Percentiles rank a stretch among this genome's conserved stretches.
Conservation (phyloP, 1,140 invertebrate species). For the Oppia nitens region DNA sequence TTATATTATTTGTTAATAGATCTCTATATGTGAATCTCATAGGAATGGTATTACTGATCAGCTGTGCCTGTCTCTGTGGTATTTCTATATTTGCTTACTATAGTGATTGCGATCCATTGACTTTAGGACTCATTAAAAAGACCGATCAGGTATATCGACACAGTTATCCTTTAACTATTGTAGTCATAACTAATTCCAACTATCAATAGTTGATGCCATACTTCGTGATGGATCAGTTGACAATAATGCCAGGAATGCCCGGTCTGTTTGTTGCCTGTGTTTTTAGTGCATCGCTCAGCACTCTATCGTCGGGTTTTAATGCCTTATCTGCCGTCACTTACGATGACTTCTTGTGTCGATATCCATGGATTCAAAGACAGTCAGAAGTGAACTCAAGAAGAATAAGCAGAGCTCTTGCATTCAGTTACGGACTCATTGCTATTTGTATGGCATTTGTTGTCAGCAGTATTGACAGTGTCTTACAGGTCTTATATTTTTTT, state of each 20-base stretch:
- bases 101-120: slow-evolving; percentile 50
- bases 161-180: not conserved
- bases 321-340: slow-evolving; percentile 19
- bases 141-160: slow-evolving; percentile 27
- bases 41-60: slow-evolving; percentile 18
- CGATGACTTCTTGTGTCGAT: slow-evolving; percentile 17
- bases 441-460: slow-evolving; percentile 17
- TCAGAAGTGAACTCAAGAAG: not conserved
- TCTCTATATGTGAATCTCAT: slow-evolving; percentile 20
- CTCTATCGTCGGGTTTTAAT: slow-evolving; percentile 18
- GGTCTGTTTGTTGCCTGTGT: slow-evolving; percentile 23
- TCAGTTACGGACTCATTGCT: slow-evolving; percentile 10
- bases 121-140: slow-evolving; percentile 32
- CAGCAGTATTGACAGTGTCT: slow-evolving; percentile 13
- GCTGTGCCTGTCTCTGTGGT: slow-evolving; percentile 39
- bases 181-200: not conserved
- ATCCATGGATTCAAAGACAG: not conserved
- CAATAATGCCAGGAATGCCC: slow-evolving; percentile 19
- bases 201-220: slow-evolving; percentile 17
- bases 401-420: slow-evolving; percentile 8
- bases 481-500: slow-evolving; percentile 4
- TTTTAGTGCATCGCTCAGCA: slow-evolving; percentile 22
- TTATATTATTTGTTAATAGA: slow-evolving; percentile 7
- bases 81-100: slow-evolving; percentile 58
- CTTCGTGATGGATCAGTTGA: slow-evolving; percentile 21